A percentile compares a stretch with the other conserved stretches of the same genome.
phyloP scores from a whole-genome alignment of 2,888 invertebrate species.

The Plagodis pulveraria region DNA sequence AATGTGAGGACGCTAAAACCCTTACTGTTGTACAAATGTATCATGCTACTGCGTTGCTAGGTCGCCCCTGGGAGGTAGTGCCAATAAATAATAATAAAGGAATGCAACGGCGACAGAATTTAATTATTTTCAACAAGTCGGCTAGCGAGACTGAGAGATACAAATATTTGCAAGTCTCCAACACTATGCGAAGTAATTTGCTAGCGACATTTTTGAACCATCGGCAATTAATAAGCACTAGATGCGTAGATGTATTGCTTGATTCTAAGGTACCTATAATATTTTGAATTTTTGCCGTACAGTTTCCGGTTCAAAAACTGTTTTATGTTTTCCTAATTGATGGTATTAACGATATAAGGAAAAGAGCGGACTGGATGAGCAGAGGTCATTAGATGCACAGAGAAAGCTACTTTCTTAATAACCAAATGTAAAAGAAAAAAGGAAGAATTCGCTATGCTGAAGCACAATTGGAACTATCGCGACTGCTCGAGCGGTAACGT shows the following conservation, averaged over 20 bases:
- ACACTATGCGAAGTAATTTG: conserved; percentile 47
- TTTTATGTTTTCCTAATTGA: too few species aligned
- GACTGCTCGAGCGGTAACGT: too few species aligned
- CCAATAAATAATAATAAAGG: conserved; percentile 65
- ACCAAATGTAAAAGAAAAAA: too few species aligned
- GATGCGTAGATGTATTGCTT: background rate
- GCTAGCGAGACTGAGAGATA: conserved; percentile 51
- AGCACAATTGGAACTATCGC: too few species aligned
- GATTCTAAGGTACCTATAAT: too few species aligned
- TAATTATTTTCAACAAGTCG: conserved; percentile 64
- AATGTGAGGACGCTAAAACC: background rate
- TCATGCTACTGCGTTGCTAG: conserved; percentile 1
- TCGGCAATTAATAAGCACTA: conserved; percentile 38
- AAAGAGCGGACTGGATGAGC: too few species aligned
- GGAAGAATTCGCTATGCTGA: too few species aligned
- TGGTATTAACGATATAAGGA: too few species aligned
- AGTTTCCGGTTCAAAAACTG: too few species aligned
- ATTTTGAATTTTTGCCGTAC: too few species aligned
- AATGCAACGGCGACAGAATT: conserved; percentile 62
- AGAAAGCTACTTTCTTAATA: too few species aligned
- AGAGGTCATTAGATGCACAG: too few species aligned
- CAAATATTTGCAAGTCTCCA: conserved; percentile 44
- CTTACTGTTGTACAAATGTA: conserved; percentile 4
- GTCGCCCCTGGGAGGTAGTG: conserved; percentile 33
- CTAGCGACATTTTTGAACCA: conserved; percentile 40